Conservation (phyloP, 2,113 vertebrate genomes). For the Paralichthys olivaceus region DNA sequence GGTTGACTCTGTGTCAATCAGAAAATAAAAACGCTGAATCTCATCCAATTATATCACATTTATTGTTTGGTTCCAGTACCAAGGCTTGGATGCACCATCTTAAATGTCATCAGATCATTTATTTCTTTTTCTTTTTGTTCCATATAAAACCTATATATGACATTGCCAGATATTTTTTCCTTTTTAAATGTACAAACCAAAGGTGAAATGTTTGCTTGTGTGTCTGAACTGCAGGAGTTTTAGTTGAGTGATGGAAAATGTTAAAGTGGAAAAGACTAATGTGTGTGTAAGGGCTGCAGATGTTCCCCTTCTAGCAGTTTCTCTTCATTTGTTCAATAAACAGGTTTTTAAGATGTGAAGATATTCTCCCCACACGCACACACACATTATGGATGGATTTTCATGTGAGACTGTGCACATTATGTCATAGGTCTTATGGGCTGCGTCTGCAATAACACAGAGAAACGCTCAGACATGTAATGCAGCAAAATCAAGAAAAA, state of each 20-base stretch:
- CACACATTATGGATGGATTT: slow-evolving; percentile 41
- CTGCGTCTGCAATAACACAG: slow-evolving; percentile 24
- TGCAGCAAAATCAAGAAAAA: slow-evolving; percentile 20
- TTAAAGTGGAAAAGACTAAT: slow-evolving; percentile 26
- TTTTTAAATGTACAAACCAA: background rate
- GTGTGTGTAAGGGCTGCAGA: slow-evolving; percentile 16
- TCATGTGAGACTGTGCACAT: slow-evolving; percentile 34
- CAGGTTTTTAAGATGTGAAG: slow-evolving; percentile 23
- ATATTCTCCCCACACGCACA: slow-evolving; percentile 43
- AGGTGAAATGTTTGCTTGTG: no score
- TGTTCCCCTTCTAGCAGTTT: slow-evolving; percentile 49
- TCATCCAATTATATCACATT: no score
- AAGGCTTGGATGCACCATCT: no score
- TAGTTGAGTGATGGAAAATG: background rate
- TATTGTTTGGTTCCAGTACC: no score
- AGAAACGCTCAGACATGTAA: slow-evolving; percentile 24
- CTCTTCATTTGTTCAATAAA: slow-evolving; percentile 41
- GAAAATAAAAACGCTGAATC: no score
- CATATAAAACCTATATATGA: no score
- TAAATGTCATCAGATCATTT: no score
- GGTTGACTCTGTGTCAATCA: no score
- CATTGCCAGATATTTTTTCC: no score
- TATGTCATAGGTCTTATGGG: slow-evolving; percentile 46
- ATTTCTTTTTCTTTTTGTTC: no score
- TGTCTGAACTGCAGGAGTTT: background rate